Evolutionary conservation across 2,113 vertebrate genomes (phyloP).

Genomic region (Phoenicopterus ruber): DNA sequence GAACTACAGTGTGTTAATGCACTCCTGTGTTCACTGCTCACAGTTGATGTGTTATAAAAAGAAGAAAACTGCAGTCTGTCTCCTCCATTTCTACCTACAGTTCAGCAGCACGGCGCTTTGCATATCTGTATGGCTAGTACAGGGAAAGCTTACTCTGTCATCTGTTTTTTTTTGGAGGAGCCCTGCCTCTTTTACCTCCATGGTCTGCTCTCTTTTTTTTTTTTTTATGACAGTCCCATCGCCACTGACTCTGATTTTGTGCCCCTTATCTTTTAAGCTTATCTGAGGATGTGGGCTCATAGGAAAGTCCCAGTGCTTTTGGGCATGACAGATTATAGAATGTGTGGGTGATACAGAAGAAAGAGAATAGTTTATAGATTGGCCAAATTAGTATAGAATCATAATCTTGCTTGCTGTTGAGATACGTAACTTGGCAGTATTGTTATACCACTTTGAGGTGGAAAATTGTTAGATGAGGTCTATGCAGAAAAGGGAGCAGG

Average conservation of each 20-base stretch:
- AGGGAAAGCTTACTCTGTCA: not conserved
- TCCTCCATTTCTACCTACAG: not conserved
- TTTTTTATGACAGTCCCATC: not conserved
- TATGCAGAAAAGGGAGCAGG: not conserved
- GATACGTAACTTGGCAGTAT: not conserved
- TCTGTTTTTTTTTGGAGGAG: not conserved
- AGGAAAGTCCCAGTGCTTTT: not conserved
- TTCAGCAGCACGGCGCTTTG: not conserved
- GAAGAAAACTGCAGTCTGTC: not conserved
- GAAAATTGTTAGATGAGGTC: not conserved
- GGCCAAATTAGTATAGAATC: not conserved
- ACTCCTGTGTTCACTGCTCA: not conserved
- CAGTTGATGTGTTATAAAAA: not conserved
- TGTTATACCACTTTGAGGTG: not conserved
- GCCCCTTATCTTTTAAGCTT: not conserved
- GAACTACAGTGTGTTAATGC: not conserved
- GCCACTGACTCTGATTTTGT: not conserved
- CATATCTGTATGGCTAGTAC: not conserved
- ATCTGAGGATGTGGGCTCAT: not conserved
- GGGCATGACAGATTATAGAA: not conserved
- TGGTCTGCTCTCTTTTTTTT: not conserved
- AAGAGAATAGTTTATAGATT: not conserved
- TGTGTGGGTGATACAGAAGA: not conserved
- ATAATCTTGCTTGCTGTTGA: not conserved
- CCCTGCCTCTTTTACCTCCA: not conserved